Evolutionary conservation across 2,888 invertebrate genomes (phyloP), one percentile per base, ranked within the genome.

Genomic region (Strigamia transsilvanica): DNA sequence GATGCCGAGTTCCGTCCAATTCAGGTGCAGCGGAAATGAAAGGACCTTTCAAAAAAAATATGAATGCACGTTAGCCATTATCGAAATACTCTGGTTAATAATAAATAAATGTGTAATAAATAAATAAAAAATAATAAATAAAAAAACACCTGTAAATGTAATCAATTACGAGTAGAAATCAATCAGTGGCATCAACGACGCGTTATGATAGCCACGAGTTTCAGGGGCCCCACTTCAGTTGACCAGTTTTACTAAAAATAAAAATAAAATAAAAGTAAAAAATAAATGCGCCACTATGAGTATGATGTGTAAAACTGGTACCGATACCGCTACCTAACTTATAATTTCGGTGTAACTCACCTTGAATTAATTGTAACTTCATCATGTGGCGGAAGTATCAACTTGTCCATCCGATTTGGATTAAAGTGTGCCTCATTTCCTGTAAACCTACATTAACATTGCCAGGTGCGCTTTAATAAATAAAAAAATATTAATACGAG

Each of bases 41-140:
- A 56, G 56, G 56, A n/a, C 56, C 56, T 18, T n/a, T 56, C 7
- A 13, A 56, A 13, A 56, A 18, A 18, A n/a, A 56, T 18, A 56
- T 56, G 18, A n/a, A 56, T 56, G 18, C 15, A 56, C 18, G 18
- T 56, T 10, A 7, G 13, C 56, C 56, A 56, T 56, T 56, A 56
- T 56, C 41, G 41, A 41, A 12, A 41, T 41, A 41, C 5, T 56
- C 5, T 56, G 56, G 56, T 56, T 56, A 56, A 56, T 56, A 56
- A 56, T 56, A 56, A n/a, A 56, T 56, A 56, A 56, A 56, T 56
- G 56, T 56, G 56, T 15, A n/a, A n/a, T n/a, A n/a, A n/a, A n/a
- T n/a, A n/a, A n/a, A n/a, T n/a, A n/a, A n/a, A n/a, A n/a, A n/a
- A n/a, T n/a, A n/a, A 15, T 56, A 10, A 56, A 7, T 5, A 56